Conservation (phyloP, 1,140 invertebrate genomes). For the Zaprionus nigranus region DNA sequence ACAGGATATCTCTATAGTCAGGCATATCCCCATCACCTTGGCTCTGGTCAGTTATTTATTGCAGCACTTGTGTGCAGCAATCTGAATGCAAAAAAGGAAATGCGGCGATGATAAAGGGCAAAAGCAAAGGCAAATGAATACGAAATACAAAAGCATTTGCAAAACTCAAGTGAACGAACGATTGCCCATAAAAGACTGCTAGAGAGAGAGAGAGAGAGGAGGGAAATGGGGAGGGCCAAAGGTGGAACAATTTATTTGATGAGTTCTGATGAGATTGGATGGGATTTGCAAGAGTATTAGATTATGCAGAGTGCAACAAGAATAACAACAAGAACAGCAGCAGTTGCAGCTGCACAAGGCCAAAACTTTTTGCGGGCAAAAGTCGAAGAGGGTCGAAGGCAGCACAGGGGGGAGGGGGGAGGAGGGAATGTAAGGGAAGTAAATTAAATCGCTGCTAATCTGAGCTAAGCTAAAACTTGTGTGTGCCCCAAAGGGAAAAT, state of each 20-base stretch:
- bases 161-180: slow-evolving; percentile 13
- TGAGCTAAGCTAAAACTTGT: background rate
- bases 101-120: slow-evolving; percentile 21
- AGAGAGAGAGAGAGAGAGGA: background rate
- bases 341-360: background rate
- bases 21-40: background rate
- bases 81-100: slow-evolving; percentile 19
- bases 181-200: slow-evolving; percentile 3
- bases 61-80: slow-evolving; percentile 8
- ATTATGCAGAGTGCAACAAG: slow-evolving; percentile 5
- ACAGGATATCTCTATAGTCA: background rate
- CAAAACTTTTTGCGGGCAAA: background rate
- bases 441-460: slow-evolving; percentile 6
- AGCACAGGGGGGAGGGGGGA: too few relatives aligned
- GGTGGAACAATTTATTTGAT: slow-evolving; percentile 22
- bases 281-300: slow-evolving; percentile 14
- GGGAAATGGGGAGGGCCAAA: background rate
- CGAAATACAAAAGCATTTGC: slow-evolving; percentile 17
- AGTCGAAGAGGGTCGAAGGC: background rate
- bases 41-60: slow-evolving; percentile 7
- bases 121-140: slow-evolving; percentile 23
- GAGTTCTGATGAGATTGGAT: slow-evolving; percentile 14
- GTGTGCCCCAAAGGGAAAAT: background rate
- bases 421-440: background rate
- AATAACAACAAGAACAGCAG: background rate